Base-by-base conservation (phyloP, 1,140 invertebrate genomes). In the Diachasmimorpha longicaudata region DNA sequence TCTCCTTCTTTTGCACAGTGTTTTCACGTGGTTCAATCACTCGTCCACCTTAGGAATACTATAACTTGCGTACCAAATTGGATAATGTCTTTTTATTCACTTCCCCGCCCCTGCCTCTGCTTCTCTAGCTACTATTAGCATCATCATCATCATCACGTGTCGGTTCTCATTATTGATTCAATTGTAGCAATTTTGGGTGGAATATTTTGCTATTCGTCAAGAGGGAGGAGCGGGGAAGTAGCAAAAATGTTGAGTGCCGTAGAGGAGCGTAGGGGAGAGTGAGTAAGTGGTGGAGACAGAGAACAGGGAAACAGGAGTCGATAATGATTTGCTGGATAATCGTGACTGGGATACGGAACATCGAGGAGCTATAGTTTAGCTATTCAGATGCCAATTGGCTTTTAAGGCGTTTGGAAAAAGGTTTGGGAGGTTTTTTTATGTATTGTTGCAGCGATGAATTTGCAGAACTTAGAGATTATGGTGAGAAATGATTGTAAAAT, bases 11-110 rank as follows among this genome's bases (percentile, higher is more conserved):
- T 25, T 74, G 75, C 75, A 52, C 63, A 55, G 48, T 42, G 68
- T 76, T 72, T 63, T 63, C 58, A 63, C 58, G 58, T 63, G 25
- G 58, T 52, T 52, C 48, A 19, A 52, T 10, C 48, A n/a, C 14
- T 52, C 48, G 48, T 1, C 2, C 58, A 2, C 13, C 9, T 63
- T 23, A 63, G 9, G 23, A 63, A 23, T 63, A 4, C 19, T 63
- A 25, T 63, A 63, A 31, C 58, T 63, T 63, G 58, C 78, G 76
- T 55, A 76, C 55, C 77, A 81, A 81, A 81, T 81, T 81, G 78
- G 76, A 80, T 80, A 80, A 80, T 80, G 42, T 63, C 58, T 63
- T 63, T 63, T 63, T 52, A 52, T 16, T 52, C 48, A 9, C 0
- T 16, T 42, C 39, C 39, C 39, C 48, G 4, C 19, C 48, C 48